phyloP scores from a whole-genome alignment of 2,888 invertebrate genomes.

The Synergus gifuensis region DNA sequence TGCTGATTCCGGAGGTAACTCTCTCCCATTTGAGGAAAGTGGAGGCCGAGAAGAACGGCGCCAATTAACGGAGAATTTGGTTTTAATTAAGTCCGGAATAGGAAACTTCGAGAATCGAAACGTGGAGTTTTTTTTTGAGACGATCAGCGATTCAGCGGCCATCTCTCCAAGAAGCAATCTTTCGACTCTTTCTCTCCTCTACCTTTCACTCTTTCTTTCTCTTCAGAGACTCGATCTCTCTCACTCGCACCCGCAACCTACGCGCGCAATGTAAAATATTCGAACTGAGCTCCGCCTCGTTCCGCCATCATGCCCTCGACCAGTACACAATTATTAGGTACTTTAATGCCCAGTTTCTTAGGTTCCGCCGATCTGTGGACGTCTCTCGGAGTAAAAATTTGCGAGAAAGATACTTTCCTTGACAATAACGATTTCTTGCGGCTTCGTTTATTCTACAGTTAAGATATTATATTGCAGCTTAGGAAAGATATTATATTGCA shows the following conservation, averaged over 20 bases:
- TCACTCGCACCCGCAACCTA: constrained; percentile 52
- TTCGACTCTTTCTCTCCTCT: constrained; percentile 45
- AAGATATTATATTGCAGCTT: constrained; percentile 16
- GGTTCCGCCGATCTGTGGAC: constrained; percentile 42
- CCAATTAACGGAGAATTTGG: constrained; percentile 52
- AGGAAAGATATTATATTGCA: not conserved
- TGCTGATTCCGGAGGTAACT: constrained; percentile 17
- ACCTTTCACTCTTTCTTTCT: constrained; percentile 40
- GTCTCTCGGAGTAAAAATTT: constrained; percentile 30
- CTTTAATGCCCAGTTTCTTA: constrained; percentile 58
- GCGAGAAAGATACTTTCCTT: constrained; percentile 5
- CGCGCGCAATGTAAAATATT: constrained; percentile 65
- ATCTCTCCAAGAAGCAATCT: constrained; percentile 44
- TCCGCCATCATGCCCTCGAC: constrained; percentile 71
- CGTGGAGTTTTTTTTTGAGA: constrained; percentile 47
- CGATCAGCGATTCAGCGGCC: constrained; percentile 49
- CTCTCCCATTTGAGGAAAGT: not conserved
- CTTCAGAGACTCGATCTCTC: constrained; percentile 44
- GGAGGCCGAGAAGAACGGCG: constrained; percentile 21
- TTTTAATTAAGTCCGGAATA: constrained; percentile 70
- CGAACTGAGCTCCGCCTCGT: constrained; percentile 71
- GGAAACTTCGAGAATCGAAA: constrained; percentile 66
- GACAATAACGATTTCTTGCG: constrained; percentile 34
- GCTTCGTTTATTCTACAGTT: constrained; percentile 36
- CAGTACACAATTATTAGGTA: constrained; percentile 73